phyloP scores from a whole-genome alignment of 2,113 vertebrate genomes.

The Sylvia atricapilla region DNA sequence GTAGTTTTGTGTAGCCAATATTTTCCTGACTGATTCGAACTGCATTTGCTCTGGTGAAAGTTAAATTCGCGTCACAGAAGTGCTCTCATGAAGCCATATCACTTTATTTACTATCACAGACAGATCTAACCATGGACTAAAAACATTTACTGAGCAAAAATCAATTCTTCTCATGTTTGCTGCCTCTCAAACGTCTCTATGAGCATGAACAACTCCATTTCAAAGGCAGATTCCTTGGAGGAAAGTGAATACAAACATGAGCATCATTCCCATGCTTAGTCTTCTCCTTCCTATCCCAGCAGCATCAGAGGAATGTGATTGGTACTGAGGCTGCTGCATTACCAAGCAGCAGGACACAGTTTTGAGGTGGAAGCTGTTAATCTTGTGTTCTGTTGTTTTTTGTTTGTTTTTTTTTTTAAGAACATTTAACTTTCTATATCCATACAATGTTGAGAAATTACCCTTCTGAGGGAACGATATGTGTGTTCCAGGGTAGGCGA shows the following conservation, averaged over 20 bases:
- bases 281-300: not conserved
- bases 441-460: not conserved
- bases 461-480: not conserved
- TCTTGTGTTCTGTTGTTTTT: not conserved
- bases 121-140: not conserved
- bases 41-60: not conserved
- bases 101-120: not conserved
- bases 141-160: not conserved
- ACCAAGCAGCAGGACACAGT: not conserved
- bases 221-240: not conserved
- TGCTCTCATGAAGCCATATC: not conserved
- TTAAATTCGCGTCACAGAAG: not conserved
- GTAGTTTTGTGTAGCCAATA: not conserved
- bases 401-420: not conserved
- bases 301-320: not conserved
- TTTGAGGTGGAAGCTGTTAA: not conserved
- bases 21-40: not conserved
- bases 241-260: not conserved
- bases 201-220: not conserved
- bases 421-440: not conserved
- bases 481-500: not conserved
- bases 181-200: not conserved
- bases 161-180: not conserved
- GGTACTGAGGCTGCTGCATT: not conserved
- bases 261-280: not conserved